Base-by-base conservation (phyloP, 1,140 invertebrate species). In the Dendrolimus kikuchii region DNA sequence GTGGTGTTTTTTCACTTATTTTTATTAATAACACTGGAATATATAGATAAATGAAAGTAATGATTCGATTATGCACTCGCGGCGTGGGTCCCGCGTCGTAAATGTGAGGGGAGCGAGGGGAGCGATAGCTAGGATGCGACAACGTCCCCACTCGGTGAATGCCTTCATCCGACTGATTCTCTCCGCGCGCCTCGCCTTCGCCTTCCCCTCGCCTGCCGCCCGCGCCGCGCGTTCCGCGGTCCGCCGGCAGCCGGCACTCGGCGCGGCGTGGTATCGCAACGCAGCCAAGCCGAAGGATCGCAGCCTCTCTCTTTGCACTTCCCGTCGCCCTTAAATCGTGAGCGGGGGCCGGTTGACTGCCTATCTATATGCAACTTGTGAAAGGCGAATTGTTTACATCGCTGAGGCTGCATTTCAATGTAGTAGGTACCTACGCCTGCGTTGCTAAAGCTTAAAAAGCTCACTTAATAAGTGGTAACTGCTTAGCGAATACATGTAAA, bases 251-350 rank as follows among this genome's bases (percentile, higher is more conserved):
- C 23, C 38, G 39, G 46, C 54, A 23, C 23, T 23, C 23, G 49
- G 49, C 38, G 45, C 53, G 51, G 36, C 38, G 7, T 10, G 40
- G 23, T 46, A 7, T 42, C 38, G 62, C 46, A 57, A 55, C 10
- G 23, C 23, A 23, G 23, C 23, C 23, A 23, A 23, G 23, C 23
- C 23, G 23, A 23, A 23, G 23, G 23, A 23, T 42, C 53, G 44
- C 55, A 57, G 59, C 63, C 71, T 45, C 53, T 54, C 53, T 54
- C 53, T 51, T 51, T 42, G 56, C 56, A 53, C 70, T 72, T 62
- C 70, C 70, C 62, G 58, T 61, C 56, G 72, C 68, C 73, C 71
- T 69, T 66, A 67, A 70, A 70, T 71, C 65, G 66, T 68, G 69
- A 72, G 69, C 64, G 70, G 23, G 23, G 66, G 71, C 65, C 64